Conservation (phyloP, 2,797 vertebrate genomes). For the Melanotaenia parkinsoni region DNA sequence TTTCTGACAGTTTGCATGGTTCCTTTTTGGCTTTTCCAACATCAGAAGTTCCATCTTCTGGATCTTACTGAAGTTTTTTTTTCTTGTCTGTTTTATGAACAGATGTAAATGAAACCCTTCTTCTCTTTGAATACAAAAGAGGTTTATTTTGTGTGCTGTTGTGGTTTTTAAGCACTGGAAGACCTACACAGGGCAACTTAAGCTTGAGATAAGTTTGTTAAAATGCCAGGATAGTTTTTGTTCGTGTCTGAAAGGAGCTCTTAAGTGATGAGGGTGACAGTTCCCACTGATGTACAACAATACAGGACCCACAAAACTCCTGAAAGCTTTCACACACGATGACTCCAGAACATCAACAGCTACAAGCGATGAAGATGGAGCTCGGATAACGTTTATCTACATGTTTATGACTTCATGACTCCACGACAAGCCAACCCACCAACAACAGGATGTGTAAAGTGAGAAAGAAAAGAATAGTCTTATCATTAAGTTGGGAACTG, state of each 20-base stretch:
- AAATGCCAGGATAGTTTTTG: background rate
- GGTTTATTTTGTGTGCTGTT: too few relatives aligned
- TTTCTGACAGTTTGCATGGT: background rate
- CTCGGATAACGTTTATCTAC: conserved; percentile 8
- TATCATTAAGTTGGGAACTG: conserved; percentile 62
- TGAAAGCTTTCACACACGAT: background rate
- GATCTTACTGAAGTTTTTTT: too few relatives aligned
- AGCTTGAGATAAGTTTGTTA: background rate
- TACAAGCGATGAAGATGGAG: conserved; percentile 37
- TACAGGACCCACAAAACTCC: conserved; percentile 51
- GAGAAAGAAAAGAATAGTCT: conserved; percentile 31
- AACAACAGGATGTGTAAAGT: conserved; percentile 29
- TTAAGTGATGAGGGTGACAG: conserved; percentile 53
- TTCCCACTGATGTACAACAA: conserved; percentile 57
- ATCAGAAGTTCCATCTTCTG: too few relatives aligned
- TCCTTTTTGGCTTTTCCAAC: background rate
- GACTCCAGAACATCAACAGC: conserved; percentile 4
- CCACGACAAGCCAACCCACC: conserved; percentile 49
- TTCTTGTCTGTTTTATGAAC: too few relatives aligned
- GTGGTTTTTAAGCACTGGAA: too few relatives aligned
- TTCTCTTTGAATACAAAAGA: too few relatives aligned
- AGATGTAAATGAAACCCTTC: too few relatives aligned
- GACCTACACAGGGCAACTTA: background rate
- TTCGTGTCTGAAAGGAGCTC: conserved; percentile 59
- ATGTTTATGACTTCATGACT: conserved; percentile 33